phyloP scores from a whole-genome alignment of 2,113 vertebrate genomes.

The Peromyscus maniculatus region DNA sequence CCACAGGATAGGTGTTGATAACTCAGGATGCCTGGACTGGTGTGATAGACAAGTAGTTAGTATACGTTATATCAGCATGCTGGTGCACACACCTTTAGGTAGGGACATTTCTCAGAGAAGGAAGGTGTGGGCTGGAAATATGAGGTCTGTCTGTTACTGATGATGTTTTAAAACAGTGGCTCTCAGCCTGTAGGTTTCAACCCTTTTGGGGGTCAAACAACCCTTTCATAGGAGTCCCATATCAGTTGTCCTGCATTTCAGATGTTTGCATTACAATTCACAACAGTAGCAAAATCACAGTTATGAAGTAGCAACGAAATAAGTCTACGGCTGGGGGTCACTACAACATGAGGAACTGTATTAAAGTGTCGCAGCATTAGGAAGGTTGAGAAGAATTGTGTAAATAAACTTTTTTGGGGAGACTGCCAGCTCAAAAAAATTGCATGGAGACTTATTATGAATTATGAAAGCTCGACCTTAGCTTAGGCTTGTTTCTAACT shows the following conservation, averaged over 20 bases:
- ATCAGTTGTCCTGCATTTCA: neutral
- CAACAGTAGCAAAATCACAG: neutral
- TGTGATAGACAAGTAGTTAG: neutral
- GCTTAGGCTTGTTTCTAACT: neutral
- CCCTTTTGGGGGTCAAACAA: neutral
- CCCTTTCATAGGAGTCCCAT: neutral
- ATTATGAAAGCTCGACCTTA: neutral
- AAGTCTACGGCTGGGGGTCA: neutral
- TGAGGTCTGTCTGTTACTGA: neutral
- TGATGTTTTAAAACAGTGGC: neutral
- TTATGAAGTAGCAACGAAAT: neutral
- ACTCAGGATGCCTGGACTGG: neutral
- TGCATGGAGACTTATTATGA: neutral
- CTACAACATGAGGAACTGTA: neutral
- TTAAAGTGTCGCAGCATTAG: neutral
- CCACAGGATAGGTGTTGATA: neutral
- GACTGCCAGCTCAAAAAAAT: neutral
- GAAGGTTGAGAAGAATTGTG: neutral
- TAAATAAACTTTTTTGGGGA: neutral
- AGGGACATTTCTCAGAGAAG: neutral
- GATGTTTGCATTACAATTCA: neutral
- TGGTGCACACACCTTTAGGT: neutral
- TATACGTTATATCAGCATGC: neutral
- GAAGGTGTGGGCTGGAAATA: neutral
- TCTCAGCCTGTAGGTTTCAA: neutral